phyloP scores from a whole-genome alignment of 2,797 vertebrate genomes.

The Rhinatrema bivittatum region DNA sequence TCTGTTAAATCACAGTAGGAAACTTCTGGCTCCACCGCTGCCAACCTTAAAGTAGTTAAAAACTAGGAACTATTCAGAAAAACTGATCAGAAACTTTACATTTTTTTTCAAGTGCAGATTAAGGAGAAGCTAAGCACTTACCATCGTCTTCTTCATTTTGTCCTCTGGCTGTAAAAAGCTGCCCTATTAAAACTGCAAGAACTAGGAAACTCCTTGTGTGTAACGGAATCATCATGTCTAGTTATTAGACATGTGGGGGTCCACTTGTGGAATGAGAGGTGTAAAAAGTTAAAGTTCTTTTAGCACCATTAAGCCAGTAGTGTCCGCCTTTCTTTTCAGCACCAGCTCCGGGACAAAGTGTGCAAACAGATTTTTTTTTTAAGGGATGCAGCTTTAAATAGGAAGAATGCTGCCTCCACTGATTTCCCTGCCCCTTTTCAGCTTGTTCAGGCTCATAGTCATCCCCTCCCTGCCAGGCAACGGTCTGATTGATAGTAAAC shows the following conservation, averaged over 20 bases:
- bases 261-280: constrained; percentile 31
- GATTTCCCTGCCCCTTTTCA: constrained; percentile 77
- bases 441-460: constrained; percentile 56
- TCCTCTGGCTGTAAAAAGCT: constrained; percentile 44
- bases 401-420: constrained; percentile 93
- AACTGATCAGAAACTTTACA: too few relatives aligned
- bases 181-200: constrained; percentile 56
- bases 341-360: constrained; percentile 76
- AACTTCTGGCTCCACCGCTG: too few relatives aligned
- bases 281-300: constrained; percentile 37
- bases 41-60: too few relatives aligned
- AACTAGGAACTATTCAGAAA: too few relatives aligned
- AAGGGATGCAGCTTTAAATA: constrained; percentile 92
- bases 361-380: constrained; percentile 61
- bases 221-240: constrained; percentile 57
- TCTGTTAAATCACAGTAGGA: too few relatives aligned
- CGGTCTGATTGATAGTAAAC: constrained; percentile 69
- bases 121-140: constrained; percentile 7
- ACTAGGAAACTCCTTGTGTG: constrained; percentile 54
- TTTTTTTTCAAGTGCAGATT: too few relatives aligned
- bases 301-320: constrained; percentile 59
- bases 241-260: constrained; percentile 48
- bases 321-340: constrained; percentile 61
- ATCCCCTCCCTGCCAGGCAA: constrained; percentile 68
- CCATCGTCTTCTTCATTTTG: constrained; percentile 45